A percentile compares a stretch with the other conserved stretches of the same genome.
These are phyloP conservation scores for Parauchenoglanis ngamensis DNA, from an alignment of 2,797 vertebrate genomes.

Conservation along the genomic window DNA sequence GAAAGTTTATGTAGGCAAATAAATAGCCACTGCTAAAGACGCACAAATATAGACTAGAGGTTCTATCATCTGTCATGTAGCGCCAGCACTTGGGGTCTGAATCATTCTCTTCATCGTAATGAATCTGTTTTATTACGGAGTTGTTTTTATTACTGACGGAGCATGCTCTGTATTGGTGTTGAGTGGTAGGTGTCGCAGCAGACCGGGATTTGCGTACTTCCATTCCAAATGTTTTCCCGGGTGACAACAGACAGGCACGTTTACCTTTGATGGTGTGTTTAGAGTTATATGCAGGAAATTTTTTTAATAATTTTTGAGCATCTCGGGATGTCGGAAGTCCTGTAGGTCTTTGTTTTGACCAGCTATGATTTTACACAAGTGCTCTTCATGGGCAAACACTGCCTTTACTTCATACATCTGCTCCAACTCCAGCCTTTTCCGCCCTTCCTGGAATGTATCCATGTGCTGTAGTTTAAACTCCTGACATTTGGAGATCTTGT, in stretches of 20 bases:
- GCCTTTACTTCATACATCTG: not conserved
- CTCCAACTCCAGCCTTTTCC: not conserved
- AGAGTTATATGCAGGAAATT: slow-evolving; percentile 62
- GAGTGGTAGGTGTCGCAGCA: not conserved
- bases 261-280: slow-evolving; percentile 60
- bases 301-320: slow-evolving; percentile 23
- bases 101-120: not conserved
- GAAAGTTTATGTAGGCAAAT: slow-evolving; percentile 22
- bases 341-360: slow-evolving; percentile 57
- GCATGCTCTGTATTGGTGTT: not conserved
- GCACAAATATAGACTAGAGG: not conserved
- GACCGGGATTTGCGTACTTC: not conserved
- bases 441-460: not conserved
- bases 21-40: not conserved
- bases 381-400: not conserved
- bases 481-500: not conserved
- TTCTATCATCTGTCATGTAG: not conserved
- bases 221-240: not conserved
- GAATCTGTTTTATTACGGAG: not conserved
- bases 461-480: not conserved
- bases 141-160: too few species aligned
- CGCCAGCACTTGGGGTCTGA: not conserved
- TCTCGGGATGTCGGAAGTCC: slow-evolving; percentile 61
- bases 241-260: slow-evolving; percentile 27
- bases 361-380: slow-evolving; percentile 22